Evolutionary conservation across 2,797 vertebrate species (phyloP).

Genomic region (Tinamus major): DNA sequence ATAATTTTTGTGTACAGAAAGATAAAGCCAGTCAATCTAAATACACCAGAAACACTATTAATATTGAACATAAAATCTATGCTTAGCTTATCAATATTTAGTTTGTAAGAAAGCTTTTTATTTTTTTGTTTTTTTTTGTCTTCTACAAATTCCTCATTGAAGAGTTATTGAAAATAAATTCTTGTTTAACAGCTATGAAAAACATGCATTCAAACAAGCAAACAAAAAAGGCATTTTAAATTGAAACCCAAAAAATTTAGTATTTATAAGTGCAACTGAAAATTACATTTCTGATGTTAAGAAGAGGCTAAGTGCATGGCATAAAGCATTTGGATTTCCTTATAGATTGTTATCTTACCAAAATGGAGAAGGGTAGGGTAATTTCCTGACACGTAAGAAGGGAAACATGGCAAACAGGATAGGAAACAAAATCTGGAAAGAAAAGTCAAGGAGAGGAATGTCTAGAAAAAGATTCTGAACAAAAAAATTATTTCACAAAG

Average conservation of each 20-base stretch:
- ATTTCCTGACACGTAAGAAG: constrained; percentile 88
- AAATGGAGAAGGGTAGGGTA: constrained; percentile 87
- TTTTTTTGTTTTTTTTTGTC: not conserved
- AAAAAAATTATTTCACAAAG: constrained; percentile 84
- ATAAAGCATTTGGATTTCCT: constrained; percentile 79
- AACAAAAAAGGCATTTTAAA: constrained; percentile 59
- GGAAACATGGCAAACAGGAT: constrained; percentile 89
- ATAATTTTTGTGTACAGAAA: not conserved
- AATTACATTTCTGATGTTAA: constrained; percentile 64
- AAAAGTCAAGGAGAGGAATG: constrained; percentile 88
- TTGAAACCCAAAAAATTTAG: constrained; percentile 71
- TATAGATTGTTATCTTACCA: constrained; percentile 85
- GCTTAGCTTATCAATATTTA: not conserved
- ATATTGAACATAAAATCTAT: not conserved
- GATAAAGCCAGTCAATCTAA: not conserved
- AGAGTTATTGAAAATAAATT: not conserved
- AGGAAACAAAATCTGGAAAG: constrained; percentile 90
- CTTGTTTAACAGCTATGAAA: constrained; percentile 1
- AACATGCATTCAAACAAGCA: constrained; percentile 50
- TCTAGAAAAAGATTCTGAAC: constrained; percentile 85
- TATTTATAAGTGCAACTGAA: constrained; percentile 74
- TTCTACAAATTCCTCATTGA: not conserved
- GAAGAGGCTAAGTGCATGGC: constrained; percentile 67
- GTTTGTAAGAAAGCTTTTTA: not conserved
- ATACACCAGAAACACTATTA: not conserved